Evolutionary conservation across 2,888 invertebrate genomes (phyloP).

Genomic region (Drosophila tripunctata): DNA sequence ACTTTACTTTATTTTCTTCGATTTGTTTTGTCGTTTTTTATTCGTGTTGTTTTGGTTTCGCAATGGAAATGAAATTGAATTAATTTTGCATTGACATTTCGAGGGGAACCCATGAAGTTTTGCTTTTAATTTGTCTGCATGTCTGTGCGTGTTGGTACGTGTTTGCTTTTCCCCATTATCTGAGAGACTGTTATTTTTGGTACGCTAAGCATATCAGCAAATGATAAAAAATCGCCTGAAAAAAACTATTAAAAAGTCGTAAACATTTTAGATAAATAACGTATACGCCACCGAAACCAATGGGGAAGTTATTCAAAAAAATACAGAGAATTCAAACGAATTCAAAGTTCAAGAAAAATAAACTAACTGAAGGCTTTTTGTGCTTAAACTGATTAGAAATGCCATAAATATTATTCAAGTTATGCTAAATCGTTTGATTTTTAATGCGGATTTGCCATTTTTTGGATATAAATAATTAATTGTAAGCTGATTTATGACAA

Average conservation of each 20-base stretch:
- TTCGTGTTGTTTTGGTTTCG: constrained; percentile 18
- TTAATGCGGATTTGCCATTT: background rate
- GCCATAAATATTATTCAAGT: background rate
- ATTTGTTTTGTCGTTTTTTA: constrained; percentile 8
- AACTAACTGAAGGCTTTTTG: background rate
- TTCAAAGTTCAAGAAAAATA: background rate
- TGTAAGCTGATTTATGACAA: background rate
- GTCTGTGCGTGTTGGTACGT: background rate
- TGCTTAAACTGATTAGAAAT: background rate
- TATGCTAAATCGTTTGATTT: background rate
- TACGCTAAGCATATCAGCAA: constrained; percentile 52
- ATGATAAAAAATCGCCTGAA: constrained; percentile 42
- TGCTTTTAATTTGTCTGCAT: constrained; percentile 9
- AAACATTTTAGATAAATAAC: constrained; percentile 47
- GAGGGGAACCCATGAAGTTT: constrained; percentile 13
- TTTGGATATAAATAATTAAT: constrained; percentile 2
- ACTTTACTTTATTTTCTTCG: constrained; percentile 11
- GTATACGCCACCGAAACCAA: constrained; percentile 47
- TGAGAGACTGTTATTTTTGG: constrained; percentile 36
- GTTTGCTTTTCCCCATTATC: constrained; percentile 39
- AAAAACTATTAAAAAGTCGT: constrained; percentile 21
- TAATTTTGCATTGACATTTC: constrained; percentile 55
- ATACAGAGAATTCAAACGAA: background rate
- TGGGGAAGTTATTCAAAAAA: background rate
- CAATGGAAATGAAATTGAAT: constrained; percentile 51